Evolutionary conservation across 1,140 invertebrate genomes (phyloP), one percentile per base, ranked within the genome.

Genomic region (Drosophila persimilis): DNA sequence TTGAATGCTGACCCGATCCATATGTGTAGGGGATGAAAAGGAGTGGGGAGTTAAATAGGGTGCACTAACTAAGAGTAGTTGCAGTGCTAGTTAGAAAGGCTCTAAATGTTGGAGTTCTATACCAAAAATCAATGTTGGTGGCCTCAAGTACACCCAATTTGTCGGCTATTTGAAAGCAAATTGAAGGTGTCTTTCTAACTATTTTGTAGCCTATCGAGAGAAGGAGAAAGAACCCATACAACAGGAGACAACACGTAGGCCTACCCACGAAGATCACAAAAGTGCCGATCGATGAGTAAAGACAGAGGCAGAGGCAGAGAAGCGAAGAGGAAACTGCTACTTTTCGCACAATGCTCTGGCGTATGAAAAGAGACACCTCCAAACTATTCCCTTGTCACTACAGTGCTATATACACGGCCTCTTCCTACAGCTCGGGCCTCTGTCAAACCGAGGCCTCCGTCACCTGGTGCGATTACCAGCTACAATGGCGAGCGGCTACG

Each of bases 321-420:
- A 9, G 9, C 26, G 35, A 43, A 60, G 48, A 66, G 60, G 80
- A 85, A 89, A 79, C 75, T 88, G 83, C 75, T 79, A 89, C 67
- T 84, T 88, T 88, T 83, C 79, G 65, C 83, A 88, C 83, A 88
- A 88, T 83, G 47, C 56, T 15, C 50, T 51, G 76, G 76, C 54
- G 83, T 72, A 83, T 71, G 84, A 88, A 89, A 88, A 83, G 61
- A 83, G 78, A 88, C 83, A 88, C 83, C 79, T 88, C 71, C 48
- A 59, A 83, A 77, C 79, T 88, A 89, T 89, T 88, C 66, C 77
- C 83, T 79, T 88, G 83, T 89, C 84, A 88, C 75, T 79, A 57
- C 63, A 39, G 35, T 39, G 35, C 35, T 22, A 65, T 31, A 29
- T 24, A 20, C 53, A 54, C 56, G 13, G 53, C 29, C 59, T 29